Evolutionary conservation across 2,797 vertebrate genomes (phyloP), one percentile per base, ranked within the genome.

Genomic region (Apodemus agrarius): DNA sequence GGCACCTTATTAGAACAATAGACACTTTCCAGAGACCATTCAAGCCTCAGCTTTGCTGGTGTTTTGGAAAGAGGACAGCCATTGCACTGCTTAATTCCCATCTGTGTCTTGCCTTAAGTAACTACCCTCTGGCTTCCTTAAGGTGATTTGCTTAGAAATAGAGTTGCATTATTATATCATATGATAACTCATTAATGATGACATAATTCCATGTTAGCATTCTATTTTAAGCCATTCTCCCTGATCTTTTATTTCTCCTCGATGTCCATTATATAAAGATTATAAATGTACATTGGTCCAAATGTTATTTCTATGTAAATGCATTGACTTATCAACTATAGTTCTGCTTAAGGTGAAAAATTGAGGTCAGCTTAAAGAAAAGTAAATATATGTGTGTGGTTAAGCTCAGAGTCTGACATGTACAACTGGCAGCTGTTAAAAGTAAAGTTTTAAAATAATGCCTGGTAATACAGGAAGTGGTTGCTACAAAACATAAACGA

Each of bases 1-100:
- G 91, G 80, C 80, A 92, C 65, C 72, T 90, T 93, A 67, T 96
- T 97, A 88, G 82, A 65, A 79, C 2, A 95, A 37, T 84, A 10
- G 83, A 96, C 57, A 86, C n/a, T 96, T 91, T 95, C 81, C 91
- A 92, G 96, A 96, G 94, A 92, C 84, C 65, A 96, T 95, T 87
- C 67, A 91, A 65, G 31, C 67, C 3, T 67, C 74, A 72, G 24
- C 85, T 75, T 49, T 49, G 89, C 80, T 91, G 75, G 37, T 88
- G 82, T 84, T 91, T 96, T 79, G 65, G 87, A 95, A 97, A 94
- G 54, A 88, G 59, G 40, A 91, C 40, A 84, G 40, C 34, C 29
- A 95, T 94, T 93, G 67, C 61, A 93, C 49, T 93, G 65, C 89
- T 94, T 91, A 96, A 96, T 94, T 93, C 29, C 75, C 74, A n/a